Conservation (phyloP, 2,888 invertebrate genomes). For the Agrotis exclamationis region DNA sequence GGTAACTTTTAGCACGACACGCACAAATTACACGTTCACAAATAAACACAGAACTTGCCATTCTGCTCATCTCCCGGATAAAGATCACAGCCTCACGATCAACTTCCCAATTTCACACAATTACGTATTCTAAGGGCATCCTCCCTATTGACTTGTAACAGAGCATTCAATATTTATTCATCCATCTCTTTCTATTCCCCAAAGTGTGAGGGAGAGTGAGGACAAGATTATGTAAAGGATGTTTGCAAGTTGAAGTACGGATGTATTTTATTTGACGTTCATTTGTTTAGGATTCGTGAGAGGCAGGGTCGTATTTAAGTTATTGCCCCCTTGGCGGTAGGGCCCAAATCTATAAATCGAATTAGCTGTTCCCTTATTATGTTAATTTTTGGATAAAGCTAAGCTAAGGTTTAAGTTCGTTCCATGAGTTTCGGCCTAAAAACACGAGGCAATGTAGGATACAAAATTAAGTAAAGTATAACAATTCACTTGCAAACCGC, state of each 20-base stretch:
- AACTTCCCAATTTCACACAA: slow-evolving; percentile 36
- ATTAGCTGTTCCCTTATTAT: too few relatives aligned
- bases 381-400: too few relatives aligned
- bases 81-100: slow-evolving; percentile 35
- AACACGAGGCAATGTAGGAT: too few relatives aligned
- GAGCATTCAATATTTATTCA: slow-evolving; percentile 52
- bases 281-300: slow-evolving; percentile 30
- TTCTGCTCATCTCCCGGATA: slow-evolving; percentile 24
- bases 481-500: too few relatives aligned
- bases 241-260: slow-evolving; percentile 26
- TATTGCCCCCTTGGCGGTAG: too few relatives aligned
- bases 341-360: too few relatives aligned
- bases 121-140: slow-evolving; percentile 55
- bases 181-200: slow-evolving; percentile 19
- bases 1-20: neutral
- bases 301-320: too few relatives aligned
- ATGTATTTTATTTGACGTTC: slow-evolving; percentile 37
- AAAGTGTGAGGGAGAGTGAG: slow-evolving; percentile 30
- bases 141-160: slow-evolving; percentile 62
- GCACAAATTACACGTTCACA: slow-evolving; percentile 16
- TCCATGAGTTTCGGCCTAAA: too few relatives aligned
- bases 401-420: too few relatives aligned
- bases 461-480: too few relatives aligned
- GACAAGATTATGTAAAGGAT: slow-evolving; percentile 50
- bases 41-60: slow-evolving; percentile 18